phyloP scores from a whole-genome alignment of 2,888 invertebrate genomes.

The Drosophila rellima region DNA sequence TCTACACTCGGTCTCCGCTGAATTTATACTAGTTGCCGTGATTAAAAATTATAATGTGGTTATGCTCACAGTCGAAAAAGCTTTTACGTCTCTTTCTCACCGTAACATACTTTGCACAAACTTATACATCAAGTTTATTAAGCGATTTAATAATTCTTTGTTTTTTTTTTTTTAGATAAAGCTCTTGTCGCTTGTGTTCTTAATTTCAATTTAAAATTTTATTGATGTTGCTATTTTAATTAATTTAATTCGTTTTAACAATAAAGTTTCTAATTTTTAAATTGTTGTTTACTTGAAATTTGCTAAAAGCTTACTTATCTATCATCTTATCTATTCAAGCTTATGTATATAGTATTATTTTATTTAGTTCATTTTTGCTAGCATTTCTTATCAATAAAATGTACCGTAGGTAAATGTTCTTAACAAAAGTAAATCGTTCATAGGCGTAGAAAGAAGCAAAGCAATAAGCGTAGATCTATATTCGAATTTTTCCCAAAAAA shows the following conservation, averaged over 20 bases:
- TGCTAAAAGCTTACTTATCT: not conserved
- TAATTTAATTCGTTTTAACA: not conserved
- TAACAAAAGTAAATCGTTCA: not conserved
- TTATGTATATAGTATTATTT: not conserved
- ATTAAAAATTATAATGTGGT: too few relatives aligned
- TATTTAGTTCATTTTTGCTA: not conserved
- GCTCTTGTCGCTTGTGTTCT: slow-evolving; percentile 47
- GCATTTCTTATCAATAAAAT: not conserved
- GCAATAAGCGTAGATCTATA: too few relatives aligned
- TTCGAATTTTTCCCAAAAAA: too few relatives aligned
- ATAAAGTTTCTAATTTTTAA: not conserved
- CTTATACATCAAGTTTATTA: too few relatives aligned
- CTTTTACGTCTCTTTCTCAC: too few relatives aligned
- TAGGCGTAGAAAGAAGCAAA: too few relatives aligned
- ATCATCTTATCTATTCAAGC: not conserved
- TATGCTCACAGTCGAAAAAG: too few relatives aligned
- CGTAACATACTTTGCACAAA: too few relatives aligned
- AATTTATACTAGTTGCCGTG: slow-evolving; percentile 16
- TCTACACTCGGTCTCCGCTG: slow-evolving; percentile 5
- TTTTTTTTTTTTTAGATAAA: not conserved
- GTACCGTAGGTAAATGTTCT: not conserved
- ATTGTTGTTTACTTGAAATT: not conserved
- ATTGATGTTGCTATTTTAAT: not conserved
- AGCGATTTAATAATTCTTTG: too few relatives aligned
- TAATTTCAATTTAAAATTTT: not conserved